A percentile compares a stretch with the other conserved stretches of the same genome.
These are phyloP conservation scores for Odontesthes bonariensis DNA, from an alignment of 2,113 vertebrate species.

Conservation along the genomic window DNA sequence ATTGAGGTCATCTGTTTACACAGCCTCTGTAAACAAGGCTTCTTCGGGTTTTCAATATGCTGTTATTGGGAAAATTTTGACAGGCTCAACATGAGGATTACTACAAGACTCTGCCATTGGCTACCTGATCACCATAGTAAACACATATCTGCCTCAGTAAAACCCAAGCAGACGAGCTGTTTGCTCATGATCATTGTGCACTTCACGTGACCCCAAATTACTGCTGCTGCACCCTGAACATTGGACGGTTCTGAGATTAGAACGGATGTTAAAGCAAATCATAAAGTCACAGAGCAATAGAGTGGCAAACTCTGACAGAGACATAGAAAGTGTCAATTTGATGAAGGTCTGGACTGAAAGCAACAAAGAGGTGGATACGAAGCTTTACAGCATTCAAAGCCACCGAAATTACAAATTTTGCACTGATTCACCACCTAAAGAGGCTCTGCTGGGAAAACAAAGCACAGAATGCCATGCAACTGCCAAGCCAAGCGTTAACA, in stretches of 20 bases:
- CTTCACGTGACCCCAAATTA: constrained; percentile 52
- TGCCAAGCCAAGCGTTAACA: constrained; percentile 8
- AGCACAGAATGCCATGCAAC: background rate
- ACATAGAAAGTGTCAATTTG: constrained; percentile 16
- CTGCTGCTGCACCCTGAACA: constrained; percentile 67
- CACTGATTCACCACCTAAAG: constrained; percentile 1
- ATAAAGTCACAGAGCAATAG: constrained; percentile 51
- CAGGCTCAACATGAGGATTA: constrained; percentile 26
- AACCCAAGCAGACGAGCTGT: background rate
- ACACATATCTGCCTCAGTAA: background rate
- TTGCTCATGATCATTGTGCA: constrained; percentile 6
- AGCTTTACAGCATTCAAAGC: background rate
- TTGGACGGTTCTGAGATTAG: constrained; percentile 72
- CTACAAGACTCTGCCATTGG: background rate
- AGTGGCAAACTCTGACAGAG: constrained; percentile 3
- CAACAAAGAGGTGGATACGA: background rate
- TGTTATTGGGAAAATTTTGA: constrained; percentile 17
- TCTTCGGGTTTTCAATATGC: background rate
- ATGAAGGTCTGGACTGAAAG: background rate
- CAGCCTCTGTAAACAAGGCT: constrained; percentile 10
- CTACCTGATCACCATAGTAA: constrained; percentile 5
- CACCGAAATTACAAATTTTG: background rate
- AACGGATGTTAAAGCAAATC: constrained; percentile 41
- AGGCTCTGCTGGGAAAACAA: background rate
- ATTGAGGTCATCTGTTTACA: constrained; percentile 11